Evolutionary conservation across 2,888 invertebrate species (phyloP).

Genomic region (Stenodema calcarata): DNA sequence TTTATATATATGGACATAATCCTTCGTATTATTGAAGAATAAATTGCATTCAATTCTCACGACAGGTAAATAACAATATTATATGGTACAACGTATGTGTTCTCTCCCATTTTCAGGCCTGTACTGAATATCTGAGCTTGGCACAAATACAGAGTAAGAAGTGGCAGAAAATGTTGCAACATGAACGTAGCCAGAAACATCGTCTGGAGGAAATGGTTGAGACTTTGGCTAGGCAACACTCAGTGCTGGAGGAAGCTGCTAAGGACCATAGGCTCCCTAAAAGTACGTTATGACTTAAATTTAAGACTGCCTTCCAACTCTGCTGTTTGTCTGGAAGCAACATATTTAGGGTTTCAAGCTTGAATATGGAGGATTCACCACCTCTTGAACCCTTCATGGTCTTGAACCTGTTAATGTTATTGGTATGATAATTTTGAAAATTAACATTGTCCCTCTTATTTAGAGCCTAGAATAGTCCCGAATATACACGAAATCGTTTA

Average conservation of each 20-base stretch:
- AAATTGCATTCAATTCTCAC: too few species aligned
- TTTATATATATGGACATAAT: background rate
- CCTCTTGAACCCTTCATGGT: too few species aligned
- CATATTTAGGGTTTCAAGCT: too few species aligned
- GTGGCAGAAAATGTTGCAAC: conserved; percentile 90
- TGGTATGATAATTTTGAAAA: too few species aligned
- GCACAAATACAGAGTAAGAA: conserved; percentile 90
- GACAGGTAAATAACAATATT: background rate
- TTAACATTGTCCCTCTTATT: too few species aligned
- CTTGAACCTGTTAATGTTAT: too few species aligned
- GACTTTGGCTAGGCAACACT: conserved; percentile 95
- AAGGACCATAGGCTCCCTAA: conserved; percentile 59
- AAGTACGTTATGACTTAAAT: conserved; percentile 57
- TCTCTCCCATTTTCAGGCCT: conserved; percentile 68
- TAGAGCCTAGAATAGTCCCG: too few species aligned
- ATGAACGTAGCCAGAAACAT: conserved; percentile 92
- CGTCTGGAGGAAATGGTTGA: conserved; percentile 96
- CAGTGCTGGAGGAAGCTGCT: conserved; percentile 92
- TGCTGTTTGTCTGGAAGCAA: too few species aligned
- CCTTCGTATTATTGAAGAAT: background rate
- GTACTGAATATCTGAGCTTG: conserved; percentile 88
- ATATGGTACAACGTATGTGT: background rate
- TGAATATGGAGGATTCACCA: too few species aligned
- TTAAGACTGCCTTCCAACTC: too few species aligned
- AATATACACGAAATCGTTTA: too few species aligned